Conservation (phyloP, 2,797 vertebrate species). For the Anolis apletophallus region DNA sequence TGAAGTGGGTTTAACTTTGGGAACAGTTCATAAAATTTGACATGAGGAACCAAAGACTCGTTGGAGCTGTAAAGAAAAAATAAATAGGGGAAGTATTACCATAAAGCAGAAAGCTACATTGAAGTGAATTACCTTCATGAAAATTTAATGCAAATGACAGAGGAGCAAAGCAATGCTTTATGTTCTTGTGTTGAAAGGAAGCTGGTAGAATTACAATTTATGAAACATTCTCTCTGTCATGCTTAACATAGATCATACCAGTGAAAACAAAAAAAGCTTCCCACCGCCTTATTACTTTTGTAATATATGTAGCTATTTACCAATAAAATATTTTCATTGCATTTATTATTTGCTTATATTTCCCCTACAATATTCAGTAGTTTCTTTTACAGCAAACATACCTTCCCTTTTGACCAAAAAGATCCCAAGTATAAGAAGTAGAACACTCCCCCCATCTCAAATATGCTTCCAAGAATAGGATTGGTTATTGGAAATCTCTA, state of each 20-base stretch:
- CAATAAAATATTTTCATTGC: conserved; percentile 37
- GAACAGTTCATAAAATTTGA: conserved; percentile 58
- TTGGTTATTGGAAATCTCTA: conserved; percentile 27
- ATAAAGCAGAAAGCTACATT: conserved; percentile 54
- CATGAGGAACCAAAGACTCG: conserved; percentile 58
- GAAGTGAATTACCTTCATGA: conserved; percentile 69
- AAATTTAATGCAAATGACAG: conserved; percentile 71
- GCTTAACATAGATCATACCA: conserved; percentile 49
- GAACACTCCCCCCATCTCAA: background rate
- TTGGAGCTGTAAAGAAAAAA: conserved; percentile 54
- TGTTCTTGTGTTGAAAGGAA: conserved; percentile 53
- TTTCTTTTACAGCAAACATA: background rate
- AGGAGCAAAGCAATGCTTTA: conserved; percentile 64
- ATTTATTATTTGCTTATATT: conserved; percentile 32
- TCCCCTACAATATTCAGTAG: background rate
- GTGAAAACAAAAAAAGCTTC: conserved; percentile 31
- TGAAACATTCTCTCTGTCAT: conserved; percentile 47
- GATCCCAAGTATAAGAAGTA: background rate
- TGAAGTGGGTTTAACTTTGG: conserved; percentile 48
- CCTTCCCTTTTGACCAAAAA: conserved; percentile 15
- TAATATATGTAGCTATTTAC: conserved; percentile 58
- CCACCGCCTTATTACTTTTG: conserved; percentile 49
- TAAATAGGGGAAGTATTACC: conserved; percentile 36
- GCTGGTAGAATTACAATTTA: conserved; percentile 58
- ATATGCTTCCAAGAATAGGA: conserved; percentile 6